Evolutionary conservation across 2,888 invertebrate species (phyloP).

Genomic region (Dryocosmus kuriphilus): DNA sequence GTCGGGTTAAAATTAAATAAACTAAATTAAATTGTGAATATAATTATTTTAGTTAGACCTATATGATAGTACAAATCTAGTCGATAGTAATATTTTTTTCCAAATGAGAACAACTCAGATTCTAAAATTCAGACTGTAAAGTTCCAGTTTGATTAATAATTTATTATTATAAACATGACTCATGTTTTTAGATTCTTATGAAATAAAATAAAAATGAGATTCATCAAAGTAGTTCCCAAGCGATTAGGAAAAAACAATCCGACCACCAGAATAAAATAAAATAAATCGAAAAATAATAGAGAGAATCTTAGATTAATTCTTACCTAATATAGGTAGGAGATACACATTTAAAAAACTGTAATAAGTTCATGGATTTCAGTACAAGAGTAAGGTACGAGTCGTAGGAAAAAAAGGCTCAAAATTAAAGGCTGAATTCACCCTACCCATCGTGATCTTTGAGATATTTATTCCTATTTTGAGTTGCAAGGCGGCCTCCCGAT

Average conservation of each 20-base stretch:
- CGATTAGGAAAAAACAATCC: not conserved
- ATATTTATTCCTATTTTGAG: constrained; percentile 35
- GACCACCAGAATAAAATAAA: constrained; percentile 13
- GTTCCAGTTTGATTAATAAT: not conserved
- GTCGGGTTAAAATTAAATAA: not conserved
- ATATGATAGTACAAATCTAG: not conserved
- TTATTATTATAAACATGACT: not conserved
- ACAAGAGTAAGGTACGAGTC: constrained; percentile 4
- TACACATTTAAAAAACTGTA: not conserved
- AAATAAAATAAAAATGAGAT: not conserved
- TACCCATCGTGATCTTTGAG: constrained; percentile 23
- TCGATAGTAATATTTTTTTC: not conserved
- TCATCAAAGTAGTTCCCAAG: not conserved
- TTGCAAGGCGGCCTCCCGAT: constrained; percentile 42
- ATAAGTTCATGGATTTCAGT: not conserved
- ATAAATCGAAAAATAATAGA: constrained; percentile 26
- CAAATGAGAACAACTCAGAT: not conserved
- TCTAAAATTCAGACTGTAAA: not conserved
- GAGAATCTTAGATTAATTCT: constrained; percentile 38
- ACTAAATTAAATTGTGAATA: not conserved
- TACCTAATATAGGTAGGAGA: constrained; percentile 2
- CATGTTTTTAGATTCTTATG: not conserved
- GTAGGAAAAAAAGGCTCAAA: not conserved
- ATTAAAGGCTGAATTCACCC: not conserved
- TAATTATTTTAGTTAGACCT: no score